Base-by-base conservation (phyloP, 2,888 invertebrate genomes). In the Cristatella mucedo region DNA sequence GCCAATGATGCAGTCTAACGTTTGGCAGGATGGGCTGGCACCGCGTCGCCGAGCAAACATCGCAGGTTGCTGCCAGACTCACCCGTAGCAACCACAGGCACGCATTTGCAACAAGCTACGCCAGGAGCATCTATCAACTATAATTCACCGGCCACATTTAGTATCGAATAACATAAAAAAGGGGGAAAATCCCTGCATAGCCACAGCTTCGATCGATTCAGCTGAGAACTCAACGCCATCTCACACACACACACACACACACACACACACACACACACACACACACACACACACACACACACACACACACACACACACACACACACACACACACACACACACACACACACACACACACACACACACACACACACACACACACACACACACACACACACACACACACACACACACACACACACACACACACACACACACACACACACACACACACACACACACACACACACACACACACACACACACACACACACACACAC, bases 291-390 rank as follows among this genome's bases (percentile, higher is more conserved):
- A 33, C 33, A 33, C 33, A 18, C 33, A 33, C 33, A 33, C 33
- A 21, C 33, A 33, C 33, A 33, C 33, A 21, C 33, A 33, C 33
- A 33, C 33, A 21, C 33, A 33, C 33, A 33, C 33, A 21, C 33
- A 33, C 33, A 33, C 33, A 21, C 33, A 33, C 33, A 33, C 33
- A 21, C 33, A 33, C 33, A 33, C 33, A 21, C 33, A 33, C 33
- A 33, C 33, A 21, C 33, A 33, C 33, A 33, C 33, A 21, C 33
- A 33, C 33, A 33, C 33, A 21, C 33, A 33, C 33, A 33, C 33
- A 21, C 33, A 33, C 33, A 33, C 33, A 21, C 33, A 33, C 33
- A 26, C 34, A 29, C 30, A 33, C 33, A 18, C 33, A 33, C 33
- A 33, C 33, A 18, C 33, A 33, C 33, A 33, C 33, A 21, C 33